Base-by-base conservation (phyloP, 2,797 vertebrate genomes). In the Holocentrus rufus region DNA sequence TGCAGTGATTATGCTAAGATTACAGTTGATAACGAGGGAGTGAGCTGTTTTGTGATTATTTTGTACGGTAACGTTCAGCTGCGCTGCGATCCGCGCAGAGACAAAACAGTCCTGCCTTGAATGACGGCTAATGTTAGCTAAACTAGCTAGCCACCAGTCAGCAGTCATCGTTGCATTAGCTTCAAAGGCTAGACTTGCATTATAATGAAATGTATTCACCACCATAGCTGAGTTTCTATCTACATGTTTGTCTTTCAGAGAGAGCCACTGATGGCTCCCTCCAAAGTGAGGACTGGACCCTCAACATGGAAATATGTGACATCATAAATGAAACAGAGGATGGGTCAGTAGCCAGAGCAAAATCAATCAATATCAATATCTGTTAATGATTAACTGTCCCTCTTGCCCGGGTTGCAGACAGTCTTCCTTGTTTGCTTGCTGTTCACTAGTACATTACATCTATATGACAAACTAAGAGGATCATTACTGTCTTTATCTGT, bases 291-390 rank as follows among this genome's bases (percentile, higher is more conserved):
- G 98, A 99, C 91, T 99, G 98, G 98, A 95, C 97, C 0, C 93
- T 99, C 53, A 99, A 99, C 91, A 99, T 99, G 98, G 98, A 99
- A 91, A 98, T 99, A 92, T 99, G 98, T 84, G 98, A 99, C 89
- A 96, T 99, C 88, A 98, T 99, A 90, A 99, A 98, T 50, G 98
- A 99, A 92, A 99, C 98, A 27, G 98, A 99, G 82, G 98, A 99
- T 91, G 98, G 98, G 98, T 99, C 90, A 77, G 96, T 70, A 27
- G 22, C 27, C 20, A 59, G 15, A n/a, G 23, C 31, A 30, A 34
- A 74, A 31, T 52, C 20, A 65, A 17, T 65, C 7, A 46, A 4
- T 75, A 23, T 27, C 34, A 17, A 22, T 44, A 58, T 36, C 2
- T 72, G 46, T 54, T 46, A 81, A 47, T 70, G 47, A 76, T 88